Percentiles rank a stretch among this genome's conserved stretches.
phyloP scores from a whole-genome alignment of 2,797 vertebrate species.

The Helicolenus hilgendorfi region DNA sequence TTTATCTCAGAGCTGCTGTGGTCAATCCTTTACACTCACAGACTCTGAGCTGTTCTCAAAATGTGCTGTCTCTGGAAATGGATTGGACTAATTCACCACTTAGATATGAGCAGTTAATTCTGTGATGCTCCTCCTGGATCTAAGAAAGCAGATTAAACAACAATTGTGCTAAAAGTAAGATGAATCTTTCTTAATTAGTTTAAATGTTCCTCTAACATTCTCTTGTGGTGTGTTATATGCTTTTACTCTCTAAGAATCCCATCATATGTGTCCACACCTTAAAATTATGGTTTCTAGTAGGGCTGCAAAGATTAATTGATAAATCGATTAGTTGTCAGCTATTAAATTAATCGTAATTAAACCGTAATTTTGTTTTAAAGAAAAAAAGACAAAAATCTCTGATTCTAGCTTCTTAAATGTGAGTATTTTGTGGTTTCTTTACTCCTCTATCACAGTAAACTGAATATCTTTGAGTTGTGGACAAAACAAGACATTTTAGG shows the following conservation, averaged over 20 bases:
- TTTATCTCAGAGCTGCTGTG: slow-evolving; percentile 10
- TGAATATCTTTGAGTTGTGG: too few species aligned
- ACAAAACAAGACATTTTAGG: too few species aligned
- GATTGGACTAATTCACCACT: background rate
- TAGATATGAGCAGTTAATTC: background rate
- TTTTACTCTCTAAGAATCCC: background rate
- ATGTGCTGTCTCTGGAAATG: background rate
- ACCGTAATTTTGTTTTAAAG: too few species aligned
- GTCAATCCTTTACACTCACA: background rate
- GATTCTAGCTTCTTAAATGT: too few species aligned
- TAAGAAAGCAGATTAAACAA: background rate
- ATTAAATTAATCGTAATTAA: background rate
- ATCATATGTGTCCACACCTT: background rate
- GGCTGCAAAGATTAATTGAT: background rate
- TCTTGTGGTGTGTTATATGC: background rate
- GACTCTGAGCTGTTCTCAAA: background rate
- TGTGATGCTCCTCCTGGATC: background rate
- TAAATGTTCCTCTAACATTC: background rate
- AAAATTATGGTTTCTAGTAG: background rate
- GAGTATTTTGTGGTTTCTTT: too few species aligned
- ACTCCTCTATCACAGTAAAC: too few species aligned
- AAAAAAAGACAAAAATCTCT: too few species aligned
- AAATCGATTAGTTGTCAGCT: background rate
- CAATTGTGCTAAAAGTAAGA: slow-evolving; percentile 5
- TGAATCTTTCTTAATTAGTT: background rate